Percentiles rank a stretch among this genome's conserved stretches.
phyloP scores from a whole-genome alignment of 2,888 invertebrate genomes.

The Heliconius charithonia region DNA sequence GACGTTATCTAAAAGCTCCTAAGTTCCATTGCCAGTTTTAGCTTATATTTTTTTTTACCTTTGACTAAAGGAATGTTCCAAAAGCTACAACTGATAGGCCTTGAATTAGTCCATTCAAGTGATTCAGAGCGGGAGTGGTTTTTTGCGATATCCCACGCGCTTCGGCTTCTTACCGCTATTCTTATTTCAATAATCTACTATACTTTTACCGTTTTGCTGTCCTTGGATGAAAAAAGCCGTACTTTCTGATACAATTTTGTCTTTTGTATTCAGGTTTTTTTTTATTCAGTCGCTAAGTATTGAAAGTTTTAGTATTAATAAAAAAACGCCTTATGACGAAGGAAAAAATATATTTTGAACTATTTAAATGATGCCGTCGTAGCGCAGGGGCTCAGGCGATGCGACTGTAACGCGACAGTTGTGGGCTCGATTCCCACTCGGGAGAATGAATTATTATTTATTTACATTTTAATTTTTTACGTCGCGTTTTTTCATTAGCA shows the following conservation, averaged over 20 bases:
- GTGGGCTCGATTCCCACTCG: no score
- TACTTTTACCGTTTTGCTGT: constrained; percentile 24
- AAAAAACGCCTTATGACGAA: no score
- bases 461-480: no score
- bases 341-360: no score
- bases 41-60: neutral
- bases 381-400: no score
- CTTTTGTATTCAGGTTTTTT: neutral
- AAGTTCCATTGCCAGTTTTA: neutral
- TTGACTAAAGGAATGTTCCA: neutral
- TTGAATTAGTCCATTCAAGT: constrained; percentile 19
- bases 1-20: neutral
- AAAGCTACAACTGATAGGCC: neutral
- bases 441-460: no score
- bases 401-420: no score
- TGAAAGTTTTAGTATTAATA: neutral
- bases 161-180: neutral
- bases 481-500: no score
- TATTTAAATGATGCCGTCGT: no score
- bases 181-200: constrained; percentile 4
- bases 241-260: neutral
- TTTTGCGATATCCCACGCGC: constrained; percentile 13
- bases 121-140: constrained; percentile 10
- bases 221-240: constrained; percentile 7
- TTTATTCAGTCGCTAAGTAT: neutral